Evolutionary conservation across 2,888 invertebrate genomes (phyloP), one percentile per base, ranked within the genome.

Genomic region (Escarpia spicata): DNA sequence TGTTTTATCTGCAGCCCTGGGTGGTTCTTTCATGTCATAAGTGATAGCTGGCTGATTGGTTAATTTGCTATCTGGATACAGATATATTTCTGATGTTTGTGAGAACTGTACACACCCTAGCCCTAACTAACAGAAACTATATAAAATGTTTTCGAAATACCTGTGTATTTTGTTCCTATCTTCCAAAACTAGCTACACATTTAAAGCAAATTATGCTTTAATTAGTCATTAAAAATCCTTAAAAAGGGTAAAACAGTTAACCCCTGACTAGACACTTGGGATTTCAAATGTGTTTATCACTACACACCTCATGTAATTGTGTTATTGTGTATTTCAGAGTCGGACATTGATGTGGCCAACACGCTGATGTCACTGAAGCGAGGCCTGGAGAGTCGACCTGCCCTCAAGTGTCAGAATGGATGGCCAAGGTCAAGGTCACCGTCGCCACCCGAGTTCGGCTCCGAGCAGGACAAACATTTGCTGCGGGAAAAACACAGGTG

Each of bases 271-370:
- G 91, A 91, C 92, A 92, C 52, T 92, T 93, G 26, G 92, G 75
- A 37, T 37, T 44, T 45, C 31, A 60, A 26, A 45, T 75, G 75
- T 26, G 19, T 75, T 75, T 19, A 75, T 26, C 6, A 75, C 75
- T n/a, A 75, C 75, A 75, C 75, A 75, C 75, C 75, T 75, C 4
- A 75, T 26, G 75, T 75, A 75, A 75, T n/a, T 75, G 75, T 75
- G 75, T 92, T 92, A 45, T 92, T 92, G 37, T 44, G 52, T 44
- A 15, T 92, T 92, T 90, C 91, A 92, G 92, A 91, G 92, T 92
- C 75, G 15, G 96, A 96, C 94, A 96, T 96, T 94, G 96, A 96
- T 94, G 96, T 96, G 43, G 96, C 96, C 90, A 96, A 96, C 92
- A 96, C 96, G 3, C 94, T 96, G 43, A 96, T 96, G 58, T 95